phyloP scores from a whole-genome alignment of 2,888 invertebrate species.

The Gari tellinella region DNA sequence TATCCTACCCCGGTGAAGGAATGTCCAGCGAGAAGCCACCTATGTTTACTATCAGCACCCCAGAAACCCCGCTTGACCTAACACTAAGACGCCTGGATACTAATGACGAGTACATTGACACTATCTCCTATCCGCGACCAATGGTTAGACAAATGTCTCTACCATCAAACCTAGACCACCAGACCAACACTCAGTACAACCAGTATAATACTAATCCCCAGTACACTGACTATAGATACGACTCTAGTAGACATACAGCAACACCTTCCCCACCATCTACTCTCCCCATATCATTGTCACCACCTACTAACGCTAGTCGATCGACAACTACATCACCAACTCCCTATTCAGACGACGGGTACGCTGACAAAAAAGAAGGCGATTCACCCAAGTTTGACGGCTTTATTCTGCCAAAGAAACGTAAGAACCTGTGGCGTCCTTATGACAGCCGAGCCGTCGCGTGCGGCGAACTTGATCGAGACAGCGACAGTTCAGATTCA shows the following conservation, averaged over 20 bases:
- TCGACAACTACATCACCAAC: neutral
- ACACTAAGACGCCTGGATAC: slow-evolving; percentile 44
- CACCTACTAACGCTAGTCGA: neutral
- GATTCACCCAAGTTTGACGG: slow-evolving; percentile 18
- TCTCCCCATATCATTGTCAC: neutral
- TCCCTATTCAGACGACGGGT: neutral
- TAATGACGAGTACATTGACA: slow-evolving; percentile 14
- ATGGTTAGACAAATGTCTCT: neutral
- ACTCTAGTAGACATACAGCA: no score
- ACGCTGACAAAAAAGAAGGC: no score
- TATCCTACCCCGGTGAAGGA: no score
- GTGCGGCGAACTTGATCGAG: slow-evolving; percentile 19
- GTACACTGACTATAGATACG: no score
- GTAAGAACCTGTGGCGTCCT: slow-evolving; percentile 60
- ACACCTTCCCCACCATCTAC: neutral
- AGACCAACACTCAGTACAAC: neutral
- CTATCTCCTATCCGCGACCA: neutral
- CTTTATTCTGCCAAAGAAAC: slow-evolving; percentile 53
- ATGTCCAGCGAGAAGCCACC: no score
- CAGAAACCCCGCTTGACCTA: slow-evolving; percentile 49
- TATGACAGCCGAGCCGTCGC: slow-evolving; percentile 42
- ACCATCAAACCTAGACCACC: neutral
- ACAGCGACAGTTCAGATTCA: slow-evolving; percentile 39
- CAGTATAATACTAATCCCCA: neutral
- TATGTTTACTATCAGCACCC: neutral